Evolutionary conservation across 2,113 vertebrate genomes (phyloP).

Genomic region (Gobiocypris rarus): DNA sequence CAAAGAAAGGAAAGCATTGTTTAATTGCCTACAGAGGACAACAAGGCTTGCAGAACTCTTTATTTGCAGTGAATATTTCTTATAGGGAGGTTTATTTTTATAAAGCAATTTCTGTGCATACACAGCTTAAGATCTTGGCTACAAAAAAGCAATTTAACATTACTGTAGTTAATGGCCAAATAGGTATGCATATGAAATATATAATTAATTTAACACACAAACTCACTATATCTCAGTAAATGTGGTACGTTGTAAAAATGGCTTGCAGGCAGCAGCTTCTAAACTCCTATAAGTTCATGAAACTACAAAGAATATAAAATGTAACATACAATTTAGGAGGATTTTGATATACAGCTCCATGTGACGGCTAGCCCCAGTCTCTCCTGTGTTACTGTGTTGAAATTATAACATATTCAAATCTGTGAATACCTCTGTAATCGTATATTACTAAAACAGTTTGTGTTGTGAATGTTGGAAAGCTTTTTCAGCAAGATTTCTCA

Average conservation of each 20-base stretch:
- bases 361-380: not conserved
- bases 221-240: not conserved
- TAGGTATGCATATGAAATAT: not conserved
- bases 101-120: not conserved
- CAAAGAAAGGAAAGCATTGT: not conserved
- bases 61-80: not conserved
- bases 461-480: not conserved
- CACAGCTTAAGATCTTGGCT: not conserved
- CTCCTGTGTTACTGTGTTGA: not conserved
- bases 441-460: not conserved
- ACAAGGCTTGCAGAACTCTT: not conserved
- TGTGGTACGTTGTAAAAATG: not conserved
- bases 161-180: too few species aligned
- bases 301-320: not conserved
- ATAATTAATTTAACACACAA: not conserved
- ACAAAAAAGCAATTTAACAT: too few species aligned
- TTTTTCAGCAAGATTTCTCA: not conserved
- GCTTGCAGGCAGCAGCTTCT: not conserved
- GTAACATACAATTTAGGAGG: not conserved
- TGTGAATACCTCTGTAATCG: not conserved
- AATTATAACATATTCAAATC: not conserved
- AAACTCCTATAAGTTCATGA: not conserved
- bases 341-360: not conserved
- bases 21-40: not conserved
- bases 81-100: not conserved